Evolutionary conservation across 2,797 vertebrate species (phyloP).

Genomic region (Danio choprae): DNA sequence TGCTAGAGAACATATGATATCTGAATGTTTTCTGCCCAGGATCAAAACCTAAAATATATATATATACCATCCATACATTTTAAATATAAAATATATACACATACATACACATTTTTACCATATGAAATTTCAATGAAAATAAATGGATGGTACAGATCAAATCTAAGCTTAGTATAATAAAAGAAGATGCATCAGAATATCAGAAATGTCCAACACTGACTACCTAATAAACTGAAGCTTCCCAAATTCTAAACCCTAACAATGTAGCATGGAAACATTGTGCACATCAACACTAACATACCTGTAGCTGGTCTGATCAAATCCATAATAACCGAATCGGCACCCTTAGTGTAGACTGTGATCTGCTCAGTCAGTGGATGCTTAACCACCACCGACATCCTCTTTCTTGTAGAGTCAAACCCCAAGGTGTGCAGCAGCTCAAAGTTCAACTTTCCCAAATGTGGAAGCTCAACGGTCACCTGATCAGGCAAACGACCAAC

Average conservation of each 20-base stretch:
- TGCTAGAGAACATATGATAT: too few species aligned
- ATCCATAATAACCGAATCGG: conserved; percentile 94
- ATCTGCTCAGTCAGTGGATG: conserved; percentile 94
- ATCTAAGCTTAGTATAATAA: too few species aligned
- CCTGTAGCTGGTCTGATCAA: conserved; percentile 90
- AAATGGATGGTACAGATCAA: too few species aligned
- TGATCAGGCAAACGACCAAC: conserved; percentile 91
- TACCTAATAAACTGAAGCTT: too few species aligned
- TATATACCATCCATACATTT: too few species aligned
- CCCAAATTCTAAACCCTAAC: not conserved
- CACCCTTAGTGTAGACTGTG: conserved; percentile 96
- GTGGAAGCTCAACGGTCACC: conserved; percentile 92
- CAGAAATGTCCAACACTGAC: too few species aligned
- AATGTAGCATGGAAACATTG: not conserved
- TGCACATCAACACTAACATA: conserved; percentile 62
- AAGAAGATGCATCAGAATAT: too few species aligned
- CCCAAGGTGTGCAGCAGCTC: conserved; percentile 94
- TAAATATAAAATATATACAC: too few species aligned
- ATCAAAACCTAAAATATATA: too few species aligned
- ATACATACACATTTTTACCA: too few species aligned
- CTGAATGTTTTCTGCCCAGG: too few species aligned
- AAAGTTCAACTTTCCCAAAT: conserved; percentile 91
- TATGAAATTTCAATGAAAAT: too few species aligned
- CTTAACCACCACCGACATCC: conserved; percentile 96
- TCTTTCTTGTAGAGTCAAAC: conserved; percentile 92